Evolutionary conservation across 92 coral and sea anemone genomes (phyloP).

Genomic region (Porites evermanni): DNA sequence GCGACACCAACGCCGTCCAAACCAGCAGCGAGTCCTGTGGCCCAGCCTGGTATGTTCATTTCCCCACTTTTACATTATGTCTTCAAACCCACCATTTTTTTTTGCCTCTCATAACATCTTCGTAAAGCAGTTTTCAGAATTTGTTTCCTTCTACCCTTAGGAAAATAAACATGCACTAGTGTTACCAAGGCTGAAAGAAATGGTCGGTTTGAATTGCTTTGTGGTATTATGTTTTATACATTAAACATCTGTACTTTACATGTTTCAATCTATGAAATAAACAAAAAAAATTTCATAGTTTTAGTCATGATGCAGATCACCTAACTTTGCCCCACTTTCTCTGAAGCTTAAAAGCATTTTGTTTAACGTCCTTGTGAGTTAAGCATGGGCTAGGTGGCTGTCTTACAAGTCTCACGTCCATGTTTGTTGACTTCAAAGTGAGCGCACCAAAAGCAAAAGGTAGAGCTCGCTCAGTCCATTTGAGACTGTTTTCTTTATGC

Average conservation of each 20-base stretch:
- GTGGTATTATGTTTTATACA: no score
- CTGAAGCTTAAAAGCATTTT: no score
- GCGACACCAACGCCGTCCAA: slow-evolving; percentile 83
- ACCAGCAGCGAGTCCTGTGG: slow-evolving; percentile 70
- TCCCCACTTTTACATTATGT: slow-evolving; percentile 26
- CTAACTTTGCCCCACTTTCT: no score
- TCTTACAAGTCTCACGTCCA: no score
- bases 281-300: no score
- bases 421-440: no score
- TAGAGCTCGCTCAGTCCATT: no score
- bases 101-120: slow-evolving; percentile 21
- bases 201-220: slow-evolving; percentile 29
- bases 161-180: not conserved
- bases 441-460: no score
- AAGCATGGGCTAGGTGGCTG: no score
- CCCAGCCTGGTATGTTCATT: slow-evolving; percentile 85
- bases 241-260: not conserved
- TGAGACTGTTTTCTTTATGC: no score
- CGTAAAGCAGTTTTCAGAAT: not conserved
- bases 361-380: no score
- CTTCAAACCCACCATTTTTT: slow-evolving; percentile 41
- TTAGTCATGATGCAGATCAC: no score
- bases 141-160: not conserved
- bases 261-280: not conserved
- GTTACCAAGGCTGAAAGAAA: slow-evolving; percentile 1